Conservation (phyloP, 2,888 invertebrate species). For the Drosophila mettleri region DNA sequence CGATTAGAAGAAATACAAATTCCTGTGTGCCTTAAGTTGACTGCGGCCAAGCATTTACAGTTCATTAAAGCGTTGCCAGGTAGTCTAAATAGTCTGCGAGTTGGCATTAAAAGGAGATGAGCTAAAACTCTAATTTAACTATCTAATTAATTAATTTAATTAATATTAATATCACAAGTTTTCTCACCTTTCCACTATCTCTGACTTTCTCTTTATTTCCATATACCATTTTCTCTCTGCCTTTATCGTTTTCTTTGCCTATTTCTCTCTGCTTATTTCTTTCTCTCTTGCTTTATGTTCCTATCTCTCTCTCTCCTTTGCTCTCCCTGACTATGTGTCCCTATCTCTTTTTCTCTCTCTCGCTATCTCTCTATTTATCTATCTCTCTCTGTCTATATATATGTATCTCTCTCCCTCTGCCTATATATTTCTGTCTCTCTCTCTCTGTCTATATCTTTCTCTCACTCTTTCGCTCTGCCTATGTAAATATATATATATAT, state of each 20-base stretch:
- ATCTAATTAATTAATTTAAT: too few relatives aligned
- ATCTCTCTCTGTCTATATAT: not conserved
- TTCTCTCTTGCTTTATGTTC: not conserved
- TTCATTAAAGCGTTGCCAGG: constrained; percentile 2
- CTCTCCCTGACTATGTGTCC: too few relatives aligned
- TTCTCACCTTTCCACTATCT: too few relatives aligned
- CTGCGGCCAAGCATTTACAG: constrained; percentile 1
- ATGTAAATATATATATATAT: too few relatives aligned
- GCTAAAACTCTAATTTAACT: too few relatives aligned
- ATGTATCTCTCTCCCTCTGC: not conserved
- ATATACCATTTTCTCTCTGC: too few relatives aligned
- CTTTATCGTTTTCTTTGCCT: too few relatives aligned
- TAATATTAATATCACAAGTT: too few relatives aligned
- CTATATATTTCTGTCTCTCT: not conserved
- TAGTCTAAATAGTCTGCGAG: too few relatives aligned
- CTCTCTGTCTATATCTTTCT: not conserved
- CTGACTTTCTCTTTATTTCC: too few relatives aligned
- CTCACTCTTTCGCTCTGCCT: not conserved
- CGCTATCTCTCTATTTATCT: not conserved
- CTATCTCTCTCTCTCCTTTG: not conserved
- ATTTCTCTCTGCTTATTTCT: not conserved
- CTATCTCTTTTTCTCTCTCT: not conserved
- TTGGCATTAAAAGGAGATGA: too few relatives aligned
- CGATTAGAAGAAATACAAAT: constrained; percentile 1
- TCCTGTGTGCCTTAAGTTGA: constrained; percentile 1